These are phyloP conservation scores for Gallinago solitaria DNA, from an alignment of 2,797 vertebrate species.

Conservation along the genomic window DNA sequence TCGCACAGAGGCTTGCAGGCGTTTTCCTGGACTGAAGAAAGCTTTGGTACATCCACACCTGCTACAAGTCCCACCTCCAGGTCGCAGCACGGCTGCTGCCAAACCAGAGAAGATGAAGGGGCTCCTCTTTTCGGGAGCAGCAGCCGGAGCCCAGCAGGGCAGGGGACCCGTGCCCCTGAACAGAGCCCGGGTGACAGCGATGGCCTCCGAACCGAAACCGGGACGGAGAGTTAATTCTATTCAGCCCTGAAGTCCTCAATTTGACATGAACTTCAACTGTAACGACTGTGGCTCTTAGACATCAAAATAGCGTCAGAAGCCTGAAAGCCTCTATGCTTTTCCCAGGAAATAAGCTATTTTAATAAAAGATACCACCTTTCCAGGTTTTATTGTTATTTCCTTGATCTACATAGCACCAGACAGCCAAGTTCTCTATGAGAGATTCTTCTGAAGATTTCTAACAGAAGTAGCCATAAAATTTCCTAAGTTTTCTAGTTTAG, in stretches of 20 bases:
- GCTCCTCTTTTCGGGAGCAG: not conserved
- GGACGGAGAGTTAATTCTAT: not conserved
- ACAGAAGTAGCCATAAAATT: not conserved
- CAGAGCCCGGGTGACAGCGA: not conserved
- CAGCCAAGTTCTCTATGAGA: not conserved
- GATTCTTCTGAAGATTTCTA: not conserved
- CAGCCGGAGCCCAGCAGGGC: not conserved
- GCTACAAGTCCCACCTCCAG: not conserved
- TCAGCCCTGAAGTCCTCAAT: not conserved
- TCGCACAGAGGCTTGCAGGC: not conserved
- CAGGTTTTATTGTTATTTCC: not conserved
- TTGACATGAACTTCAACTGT: not conserved
- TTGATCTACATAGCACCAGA: not conserved
- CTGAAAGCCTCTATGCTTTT: not conserved
- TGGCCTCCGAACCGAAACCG: not conserved
- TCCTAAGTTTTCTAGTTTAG: not conserved
- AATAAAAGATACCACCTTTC: not conserved
- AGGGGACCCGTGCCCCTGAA: not conserved
- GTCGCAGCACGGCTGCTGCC: fast-evolving
- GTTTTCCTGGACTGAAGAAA: not conserved
- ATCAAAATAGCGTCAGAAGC: not conserved
- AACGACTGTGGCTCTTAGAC: not conserved
- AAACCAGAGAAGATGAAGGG: fast-evolving
- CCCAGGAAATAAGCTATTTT: not conserved
- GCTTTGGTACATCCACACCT: fast-evolving